A percentile compares a stretch with the other conserved stretches of the same genome.
phyloP scores from a whole-genome alignment of 2,113 vertebrate species.

The Cromileptes altivelis region DNA sequence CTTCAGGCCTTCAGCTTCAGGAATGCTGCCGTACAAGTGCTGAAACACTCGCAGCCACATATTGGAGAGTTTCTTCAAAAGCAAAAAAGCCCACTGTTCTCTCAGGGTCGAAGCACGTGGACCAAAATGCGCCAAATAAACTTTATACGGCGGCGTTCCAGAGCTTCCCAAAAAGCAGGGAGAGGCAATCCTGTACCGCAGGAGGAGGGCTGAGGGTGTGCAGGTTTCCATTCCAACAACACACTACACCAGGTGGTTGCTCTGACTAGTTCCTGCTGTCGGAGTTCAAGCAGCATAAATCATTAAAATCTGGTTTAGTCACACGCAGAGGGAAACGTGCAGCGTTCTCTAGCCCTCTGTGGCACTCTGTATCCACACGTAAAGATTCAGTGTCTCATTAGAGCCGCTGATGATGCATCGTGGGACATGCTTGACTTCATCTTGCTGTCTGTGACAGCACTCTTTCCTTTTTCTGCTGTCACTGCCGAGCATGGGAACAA shows the following conservation, averaged over 20 bases:
- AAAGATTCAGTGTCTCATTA: conserved; percentile 7
- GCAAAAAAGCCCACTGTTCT: conserved; percentile 18
- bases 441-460: neutral
- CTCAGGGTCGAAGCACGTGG: conserved; percentile 3
- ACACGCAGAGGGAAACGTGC: neutral
- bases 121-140: conserved; percentile 31
- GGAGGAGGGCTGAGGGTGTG: neutral
- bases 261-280: conserved; percentile 26
- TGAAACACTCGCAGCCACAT: conserved; percentile 9
- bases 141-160: conserved; percentile 13
- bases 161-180: conserved; percentile 22
- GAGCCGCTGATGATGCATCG: neutral
- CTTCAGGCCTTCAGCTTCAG: neutral
- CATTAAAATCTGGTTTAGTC: conserved; percentile 12
- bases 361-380: neutral
- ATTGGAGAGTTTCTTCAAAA: conserved; percentile 8
- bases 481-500: conserved; percentile 18
- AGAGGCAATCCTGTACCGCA: conserved; percentile 11
- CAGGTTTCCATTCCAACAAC: conserved; percentile 26
- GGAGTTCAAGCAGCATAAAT: conserved; percentile 18
- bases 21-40: conserved; percentile 40
- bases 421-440: conserved; percentile 7
- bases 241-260: conserved; percentile 34
- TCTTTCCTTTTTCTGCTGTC: conserved; percentile 32
- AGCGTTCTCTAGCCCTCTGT: neutral